Evolutionary conservation across 2,888 invertebrate genomes (phyloP), one percentile per base, ranked within the genome.

Genomic region (Xestia xanthographa): DNA sequence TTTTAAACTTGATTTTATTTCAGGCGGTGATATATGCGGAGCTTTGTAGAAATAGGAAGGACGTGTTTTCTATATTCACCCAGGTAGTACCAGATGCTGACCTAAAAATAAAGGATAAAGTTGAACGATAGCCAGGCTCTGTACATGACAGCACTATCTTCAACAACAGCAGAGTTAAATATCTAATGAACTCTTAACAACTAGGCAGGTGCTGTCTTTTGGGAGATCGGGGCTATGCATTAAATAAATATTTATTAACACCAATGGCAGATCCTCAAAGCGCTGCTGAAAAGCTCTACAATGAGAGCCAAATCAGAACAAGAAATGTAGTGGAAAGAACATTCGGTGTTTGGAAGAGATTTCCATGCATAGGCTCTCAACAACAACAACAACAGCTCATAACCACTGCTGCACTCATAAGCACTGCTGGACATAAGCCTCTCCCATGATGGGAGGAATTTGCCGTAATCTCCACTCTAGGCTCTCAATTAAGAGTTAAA

Each of bases 281-380:
- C 26, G 56, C 56, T 56, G 53, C 53, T 53, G 53, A 53, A 53
- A 53, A 53, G n/a, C 53, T 53, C 53, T 53, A 53, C n/a, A 53
- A n/a, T 53, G 53, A 60, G 60, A 60, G 34, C 20, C 34, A 34
- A 34, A 60, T 60, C 17, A 60, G 60, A 34, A 60, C 60, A 5
- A 34, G 60, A 34, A 60, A 60, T 60, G 60, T 60, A 29, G 60
- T 60, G 60, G 60, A 60, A 60, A 29, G 60, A 60, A 60, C 60
- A 34, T 60, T 60, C 34, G 60, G 34, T 60, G 26, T 60, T 45
- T 45, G 45, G 45, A 45, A 45, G 45, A 45, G 45, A 45, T 45
- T 45, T 45, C 60, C 60, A n/a, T n/a, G n/a, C n/a, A n/a, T n/a
- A n/a, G n/a, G n/a, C n/a, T n/a, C n/a, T n/a, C n/a, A n/a, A n/a